A percentile compares a stretch with the other conserved stretches of the same genome.
phyloP scores from a whole-genome alignment of 2,113 vertebrate species.

The Periophthalmodon schlosseri region DNA sequence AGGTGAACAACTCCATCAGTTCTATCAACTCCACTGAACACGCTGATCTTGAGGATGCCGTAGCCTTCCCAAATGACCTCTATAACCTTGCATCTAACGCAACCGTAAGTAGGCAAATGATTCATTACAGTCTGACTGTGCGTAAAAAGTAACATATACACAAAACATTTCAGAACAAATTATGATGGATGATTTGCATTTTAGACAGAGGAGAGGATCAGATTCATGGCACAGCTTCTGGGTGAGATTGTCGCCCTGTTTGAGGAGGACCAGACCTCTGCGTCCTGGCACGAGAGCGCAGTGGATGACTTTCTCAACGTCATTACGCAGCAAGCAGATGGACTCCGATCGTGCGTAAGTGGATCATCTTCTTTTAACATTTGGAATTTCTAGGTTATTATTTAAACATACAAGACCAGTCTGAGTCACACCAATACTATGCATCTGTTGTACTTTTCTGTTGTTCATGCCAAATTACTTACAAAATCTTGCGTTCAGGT shows the following conservation, averaged over 20 bases:
- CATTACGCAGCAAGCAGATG: conserved; percentile 37
- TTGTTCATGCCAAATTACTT: background rate
- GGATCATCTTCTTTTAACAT: background rate
- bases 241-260: conserved; percentile 46
- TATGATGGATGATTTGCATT: background rate
- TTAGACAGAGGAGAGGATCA: conserved; percentile 55
- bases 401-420: background rate
- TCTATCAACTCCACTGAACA: conserved; percentile 29
- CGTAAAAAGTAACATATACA: background rate
- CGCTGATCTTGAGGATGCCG: background rate
- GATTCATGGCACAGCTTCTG: conserved; percentile 56
- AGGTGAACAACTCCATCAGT: conserved; percentile 37
- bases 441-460: background rate
- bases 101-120: conserved; percentile 39
- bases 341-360: conserved; percentile 65
- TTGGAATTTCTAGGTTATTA: background rate
- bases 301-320: conserved; percentile 50
- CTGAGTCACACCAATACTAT: background rate
- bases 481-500: conserved; percentile 4
- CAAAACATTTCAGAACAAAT: background rate
- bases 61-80: conserved; percentile 44
- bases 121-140: background rate
- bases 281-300: conserved; percentile 58
- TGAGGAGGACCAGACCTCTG: conserved; percentile 39
- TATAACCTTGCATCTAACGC: conserved; percentile 25